Base-by-base conservation (phyloP, 2,888 invertebrate species). In the Phania funesta region DNA sequence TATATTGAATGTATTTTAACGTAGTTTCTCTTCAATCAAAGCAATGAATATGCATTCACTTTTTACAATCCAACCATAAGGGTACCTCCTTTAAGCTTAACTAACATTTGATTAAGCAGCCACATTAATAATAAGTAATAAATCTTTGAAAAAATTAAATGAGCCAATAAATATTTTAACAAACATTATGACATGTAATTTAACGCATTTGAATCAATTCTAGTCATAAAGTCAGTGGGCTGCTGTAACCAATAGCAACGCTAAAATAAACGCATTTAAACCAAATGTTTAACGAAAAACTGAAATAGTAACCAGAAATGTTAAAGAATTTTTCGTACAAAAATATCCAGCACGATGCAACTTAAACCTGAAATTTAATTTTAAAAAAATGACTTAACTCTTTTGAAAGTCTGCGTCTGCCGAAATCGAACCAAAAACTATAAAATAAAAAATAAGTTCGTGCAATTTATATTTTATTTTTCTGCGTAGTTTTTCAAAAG, bases 121-220 rank as follows among this genome's bases (percentile, higher is more conserved):
- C 16, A 18, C 20, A 50, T 32, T n/a, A 32, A 50, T 48, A 22
- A 50, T 16, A 32, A 52, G 32, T 44, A 32, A 67, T 76, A 76
- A 60, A 60, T 76, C 24, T 60, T 60, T 18, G 24, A 46, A 64
- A 78, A 46, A 13, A 41, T 32, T 64, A 65, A 65, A 65, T 73
- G 18, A 58, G 58, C 50, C 35, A 20, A 78, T 78, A 78, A 78
- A 78, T 78, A n/a, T n/a, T n/a, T n/a, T n/a, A 58, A 73, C 20
- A 71, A 65, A 71, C n/a, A 76, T 76, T 78, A 58, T 78, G 78
- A 78, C 78, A 78, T 29, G 48, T 58, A 78, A 58, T 73, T 73
- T 35, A 65, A 58, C 32, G 56, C 71, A 78, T 71, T 71, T 44
- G 44, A 76, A 67, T 67, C 41, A 76, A 67, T 41, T 50, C 44